Percentiles rank a stretch among this genome's conserved stretches.
Conservation (phyloP, 2,888 invertebrate genomes). For the Dynastes grantii region DNA sequence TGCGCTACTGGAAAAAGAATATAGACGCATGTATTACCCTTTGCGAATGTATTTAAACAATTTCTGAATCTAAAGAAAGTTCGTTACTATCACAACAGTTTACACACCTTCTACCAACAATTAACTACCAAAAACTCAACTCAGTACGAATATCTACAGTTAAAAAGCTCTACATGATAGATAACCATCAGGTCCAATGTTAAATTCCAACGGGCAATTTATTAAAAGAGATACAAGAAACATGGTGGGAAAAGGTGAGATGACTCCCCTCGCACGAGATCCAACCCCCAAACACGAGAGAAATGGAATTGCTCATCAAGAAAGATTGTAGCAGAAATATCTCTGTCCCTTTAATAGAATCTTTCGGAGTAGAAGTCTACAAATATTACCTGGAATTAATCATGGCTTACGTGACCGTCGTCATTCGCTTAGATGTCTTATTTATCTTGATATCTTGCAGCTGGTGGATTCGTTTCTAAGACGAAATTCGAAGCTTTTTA, state of each 20-base stretch:
- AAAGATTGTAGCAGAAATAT: background rate
- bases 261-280: background rate
- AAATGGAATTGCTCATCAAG: constrained; percentile 19
- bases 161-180: background rate
- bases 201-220: constrained; percentile 5
- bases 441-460: constrained; percentile 19
- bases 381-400: constrained; percentile 38
- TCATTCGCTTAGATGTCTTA: constrained; percentile 19
- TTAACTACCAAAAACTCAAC: background rate
- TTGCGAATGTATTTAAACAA: too few species aligned
- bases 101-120: background rate
- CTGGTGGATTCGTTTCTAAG: constrained; percentile 9
- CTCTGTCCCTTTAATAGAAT: constrained; percentile 26
- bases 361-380: background rate
- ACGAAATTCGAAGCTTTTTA: background rate
- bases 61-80: too few species aligned
- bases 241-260: background rate
- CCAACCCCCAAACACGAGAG: background rate
- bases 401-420: constrained; percentile 26
- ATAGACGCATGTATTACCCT: too few species aligned
- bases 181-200: background rate
- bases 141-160: background rate
- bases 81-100: background rate
- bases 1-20: too few species aligned
- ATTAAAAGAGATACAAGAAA: background rate